Evolutionary conservation across 92 coral and sea anemone genomes (phyloP).

Genomic region (Parazoanthus swiftii): DNA sequence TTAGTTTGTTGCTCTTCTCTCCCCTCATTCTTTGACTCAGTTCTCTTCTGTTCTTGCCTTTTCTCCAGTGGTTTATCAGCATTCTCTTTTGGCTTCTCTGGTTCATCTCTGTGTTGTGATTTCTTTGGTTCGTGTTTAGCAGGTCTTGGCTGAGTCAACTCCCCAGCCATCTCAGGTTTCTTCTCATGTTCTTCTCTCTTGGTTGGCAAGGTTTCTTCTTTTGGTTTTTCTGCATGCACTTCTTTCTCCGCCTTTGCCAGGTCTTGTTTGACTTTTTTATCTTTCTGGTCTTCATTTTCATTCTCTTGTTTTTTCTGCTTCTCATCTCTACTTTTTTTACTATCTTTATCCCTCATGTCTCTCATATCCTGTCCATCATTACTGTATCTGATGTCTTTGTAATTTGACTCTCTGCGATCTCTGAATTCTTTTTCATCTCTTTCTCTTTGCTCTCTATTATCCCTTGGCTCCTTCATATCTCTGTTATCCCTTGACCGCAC

Average conservation of each 20-base stretch:
- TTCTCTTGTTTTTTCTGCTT: conserved; percentile 2
- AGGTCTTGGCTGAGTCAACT: conserved; percentile 15
- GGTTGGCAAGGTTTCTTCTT: neutral
- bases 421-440: conserved; percentile 9
- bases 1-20: conserved; percentile 47
- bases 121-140: conserved; percentile 29
- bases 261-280: conserved; percentile 4
- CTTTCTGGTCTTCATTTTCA: conserved; percentile 8
- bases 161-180: conserved; percentile 10
- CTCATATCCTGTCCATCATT: conserved; percentile 5
- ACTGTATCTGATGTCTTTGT: conserved; percentile 20
- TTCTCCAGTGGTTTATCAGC: conserved; percentile 20
- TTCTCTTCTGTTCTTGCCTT: conserved; percentile 26
- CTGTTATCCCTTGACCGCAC: conserved; percentile 50
- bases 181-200: conserved; percentile 18
- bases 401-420: conserved; percentile 19
- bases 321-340: neutral
- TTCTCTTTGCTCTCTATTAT: conserved; percentile 36
- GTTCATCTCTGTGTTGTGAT: neutral
- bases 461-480: conserved; percentile 13
- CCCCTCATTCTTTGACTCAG: conserved; percentile 37
- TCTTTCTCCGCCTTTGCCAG: conserved; percentile 11
- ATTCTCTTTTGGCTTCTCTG: neutral
- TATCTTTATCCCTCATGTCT: neutral
- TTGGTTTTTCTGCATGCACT: conserved; percentile 21